Percentiles rank a stretch among this genome's conserved stretches.
Evolutionary conservation across 2,888 invertebrate species (phyloP).

Genomic region (Trisateles emortualis): DNA sequence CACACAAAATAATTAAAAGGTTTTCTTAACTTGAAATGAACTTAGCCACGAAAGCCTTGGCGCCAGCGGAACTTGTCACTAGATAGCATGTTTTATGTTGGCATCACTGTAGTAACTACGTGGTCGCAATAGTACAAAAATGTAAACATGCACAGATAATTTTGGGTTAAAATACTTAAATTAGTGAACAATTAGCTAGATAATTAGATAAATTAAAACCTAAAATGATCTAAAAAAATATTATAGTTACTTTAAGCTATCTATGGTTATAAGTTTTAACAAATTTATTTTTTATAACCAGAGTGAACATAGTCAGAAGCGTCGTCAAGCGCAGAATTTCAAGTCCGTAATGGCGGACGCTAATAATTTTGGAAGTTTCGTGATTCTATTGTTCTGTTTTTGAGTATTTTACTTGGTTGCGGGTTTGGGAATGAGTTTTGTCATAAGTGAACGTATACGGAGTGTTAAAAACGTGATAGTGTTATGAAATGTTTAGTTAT

Average conservation of each 20-base stretch:
- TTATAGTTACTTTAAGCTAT: slow-evolving; percentile 22
- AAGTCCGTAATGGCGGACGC: slow-evolving; percentile 87
- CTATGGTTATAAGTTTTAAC: slow-evolving; percentile 38
- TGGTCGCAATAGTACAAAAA: slow-evolving; percentile 82
- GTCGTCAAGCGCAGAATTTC: slow-evolving; percentile 84
- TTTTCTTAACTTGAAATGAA: slow-evolving; percentile 52
- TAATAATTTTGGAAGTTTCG: slow-evolving; percentile 86
- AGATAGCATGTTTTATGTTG: slow-evolving; percentile 62
- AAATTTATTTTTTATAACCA: slow-evolving; percentile 75
- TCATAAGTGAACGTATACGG: slow-evolving; percentile 68
- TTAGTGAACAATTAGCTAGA: slow-evolving; percentile 37
- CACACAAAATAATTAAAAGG: background rate
- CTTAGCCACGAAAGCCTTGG: slow-evolving; percentile 65
- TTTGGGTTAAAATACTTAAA: slow-evolving; percentile 57
- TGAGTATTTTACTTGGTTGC: slow-evolving; percentile 69
- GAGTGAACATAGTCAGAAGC: slow-evolving; percentile 85
- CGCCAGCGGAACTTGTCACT: slow-evolving; percentile 79
- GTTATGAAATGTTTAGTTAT: slow-evolving; percentile 82
- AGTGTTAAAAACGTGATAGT: slow-evolving; percentile 79
- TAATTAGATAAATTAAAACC: slow-evolving; percentile 25
- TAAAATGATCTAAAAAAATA: slow-evolving; percentile 30
- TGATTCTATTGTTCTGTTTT: slow-evolving; percentile 85
- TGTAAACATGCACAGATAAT: slow-evolving; percentile 82
- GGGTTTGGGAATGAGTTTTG: slow-evolving; percentile 75
- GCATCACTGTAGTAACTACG: slow-evolving; percentile 79